phyloP scores from a whole-genome alignment of 2,113 vertebrate genomes.

The Climacteris rufus region DNA sequence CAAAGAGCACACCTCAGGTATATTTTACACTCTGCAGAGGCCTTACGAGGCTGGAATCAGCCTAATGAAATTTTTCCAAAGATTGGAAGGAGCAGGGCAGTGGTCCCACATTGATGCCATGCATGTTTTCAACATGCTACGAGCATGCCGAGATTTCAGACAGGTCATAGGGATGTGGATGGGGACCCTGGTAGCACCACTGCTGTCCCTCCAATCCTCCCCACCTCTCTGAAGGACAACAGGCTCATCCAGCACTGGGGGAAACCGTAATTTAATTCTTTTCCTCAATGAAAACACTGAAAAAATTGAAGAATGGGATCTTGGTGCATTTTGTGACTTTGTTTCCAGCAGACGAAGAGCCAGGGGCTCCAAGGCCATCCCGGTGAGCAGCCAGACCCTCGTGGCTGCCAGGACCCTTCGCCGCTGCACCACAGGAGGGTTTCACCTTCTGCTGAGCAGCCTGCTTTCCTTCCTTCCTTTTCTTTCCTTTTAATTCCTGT shows the following conservation, averaged over 20 bases:
- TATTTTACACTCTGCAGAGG: neutral
- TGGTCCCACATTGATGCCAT: rapidly evolving
- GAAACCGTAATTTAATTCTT: neutral
- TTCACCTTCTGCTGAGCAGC: neutral
- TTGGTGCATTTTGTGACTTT: rapidly evolving
- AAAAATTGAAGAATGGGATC: rapidly evolving
- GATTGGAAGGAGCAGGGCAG: neutral
- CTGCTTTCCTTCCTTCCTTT: neutral
- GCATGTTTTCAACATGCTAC: rapidly evolving
- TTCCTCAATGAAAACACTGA: neutral
- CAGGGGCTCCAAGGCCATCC: neutral
- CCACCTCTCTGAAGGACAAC: rapidly evolving
- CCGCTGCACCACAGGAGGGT: neutral
- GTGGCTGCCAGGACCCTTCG: neutral
- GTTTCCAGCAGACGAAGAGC: neutral
- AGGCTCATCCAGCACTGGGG: neutral
- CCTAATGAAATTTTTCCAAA: neutral
- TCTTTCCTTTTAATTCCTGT: neutral
- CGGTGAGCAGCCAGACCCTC: neutral
- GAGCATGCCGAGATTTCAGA: neutral
- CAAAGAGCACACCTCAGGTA: neutral
- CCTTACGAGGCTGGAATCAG: neutral
- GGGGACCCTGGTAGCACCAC: neutral
- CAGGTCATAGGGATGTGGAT: rapidly evolving
- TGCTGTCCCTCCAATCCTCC: neutral